Evolutionary conservation across 2,797 vertebrate genomes (phyloP).

Genomic region (Myotis pilosus): DNA sequence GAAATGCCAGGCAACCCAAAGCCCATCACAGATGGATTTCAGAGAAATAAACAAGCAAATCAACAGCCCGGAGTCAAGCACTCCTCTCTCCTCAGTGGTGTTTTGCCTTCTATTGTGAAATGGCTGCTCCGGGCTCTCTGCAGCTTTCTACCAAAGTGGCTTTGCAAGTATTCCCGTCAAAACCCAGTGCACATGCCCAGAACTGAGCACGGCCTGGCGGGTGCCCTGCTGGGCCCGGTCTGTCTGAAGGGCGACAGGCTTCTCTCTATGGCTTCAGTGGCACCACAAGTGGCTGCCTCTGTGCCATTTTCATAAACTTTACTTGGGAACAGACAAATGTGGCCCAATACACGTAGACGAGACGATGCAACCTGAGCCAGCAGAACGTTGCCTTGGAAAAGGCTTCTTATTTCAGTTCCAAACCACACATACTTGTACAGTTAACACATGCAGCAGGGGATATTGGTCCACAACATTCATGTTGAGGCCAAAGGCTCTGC

Average conservation of each 20-base stretch:
- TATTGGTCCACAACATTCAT: slow-evolving; percentile 66
- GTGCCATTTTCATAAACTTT: slow-evolving; percentile 46
- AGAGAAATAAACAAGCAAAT: background rate
- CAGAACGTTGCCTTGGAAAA: slow-evolving; percentile 78
- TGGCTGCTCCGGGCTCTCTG: background rate
- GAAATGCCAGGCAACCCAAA: background rate
- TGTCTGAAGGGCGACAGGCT: background rate
- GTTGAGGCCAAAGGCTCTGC: slow-evolving; percentile 74
- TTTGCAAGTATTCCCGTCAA: background rate
- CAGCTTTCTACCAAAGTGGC: background rate
- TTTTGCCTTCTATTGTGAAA: background rate
- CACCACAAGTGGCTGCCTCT: background rate
- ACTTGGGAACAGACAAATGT: slow-evolving; percentile 66
- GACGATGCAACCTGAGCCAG: slow-evolving; percentile 74
- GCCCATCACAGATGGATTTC: background rate
- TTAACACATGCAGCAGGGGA: slow-evolving; percentile 79
- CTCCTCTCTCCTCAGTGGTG: background rate
- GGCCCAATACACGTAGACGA: slow-evolving; percentile 56
- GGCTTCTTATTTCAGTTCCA: slow-evolving; percentile 75
- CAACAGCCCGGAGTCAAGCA: background rate
- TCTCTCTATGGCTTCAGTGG: background rate
- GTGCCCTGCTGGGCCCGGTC: background rate
- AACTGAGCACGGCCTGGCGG: fast-evolving
- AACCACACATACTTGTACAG: slow-evolving; percentile 84
- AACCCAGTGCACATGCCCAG: background rate